A percentile compares a stretch with the other conserved stretches of the same genome.
Conservation (phyloP, 2,113 vertebrate species). For the Ceyx melanurus region DNA sequence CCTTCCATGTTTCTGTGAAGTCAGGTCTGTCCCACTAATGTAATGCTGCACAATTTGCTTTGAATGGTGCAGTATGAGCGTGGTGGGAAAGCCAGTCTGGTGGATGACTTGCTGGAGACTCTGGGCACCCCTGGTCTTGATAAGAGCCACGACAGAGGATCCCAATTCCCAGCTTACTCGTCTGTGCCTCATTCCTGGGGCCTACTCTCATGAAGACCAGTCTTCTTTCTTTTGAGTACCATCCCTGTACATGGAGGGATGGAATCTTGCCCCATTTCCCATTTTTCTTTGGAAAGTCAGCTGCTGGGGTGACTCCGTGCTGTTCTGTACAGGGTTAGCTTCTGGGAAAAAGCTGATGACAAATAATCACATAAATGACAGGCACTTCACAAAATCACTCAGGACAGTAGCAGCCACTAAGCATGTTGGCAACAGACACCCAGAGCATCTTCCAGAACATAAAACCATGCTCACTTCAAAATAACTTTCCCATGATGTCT, state of each 20-base stretch:
- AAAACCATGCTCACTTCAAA: background rate
- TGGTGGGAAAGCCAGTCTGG: background rate
- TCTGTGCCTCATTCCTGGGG: background rate
- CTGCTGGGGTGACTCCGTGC: background rate
- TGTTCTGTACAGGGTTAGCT: background rate
- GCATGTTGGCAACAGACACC: background rate
- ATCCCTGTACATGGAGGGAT: background rate
- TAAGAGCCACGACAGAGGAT: background rate
- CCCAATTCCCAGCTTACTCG: rapidly evolving
- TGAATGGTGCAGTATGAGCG: background rate
- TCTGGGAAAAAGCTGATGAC: background rate
- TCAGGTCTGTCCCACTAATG: background rate
- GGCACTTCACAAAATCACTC: background rate
- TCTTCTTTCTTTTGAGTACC: background rate
- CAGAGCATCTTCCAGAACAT: background rate
- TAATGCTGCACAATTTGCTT: rapidly evolving
- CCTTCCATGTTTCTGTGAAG: background rate
- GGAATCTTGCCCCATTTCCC: background rate
- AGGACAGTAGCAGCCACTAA: background rate
- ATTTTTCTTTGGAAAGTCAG: background rate
- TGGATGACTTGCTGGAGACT: background rate
- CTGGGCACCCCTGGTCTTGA: background rate
- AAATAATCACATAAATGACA: background rate
- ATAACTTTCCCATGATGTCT: background rate
- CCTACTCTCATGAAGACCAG: rapidly evolving